Percentiles rank a stretch among this genome's conserved stretches.
Evolutionary conservation across 2,888 invertebrate species (phyloP).

Genomic region (Agrochola lota): DNA sequence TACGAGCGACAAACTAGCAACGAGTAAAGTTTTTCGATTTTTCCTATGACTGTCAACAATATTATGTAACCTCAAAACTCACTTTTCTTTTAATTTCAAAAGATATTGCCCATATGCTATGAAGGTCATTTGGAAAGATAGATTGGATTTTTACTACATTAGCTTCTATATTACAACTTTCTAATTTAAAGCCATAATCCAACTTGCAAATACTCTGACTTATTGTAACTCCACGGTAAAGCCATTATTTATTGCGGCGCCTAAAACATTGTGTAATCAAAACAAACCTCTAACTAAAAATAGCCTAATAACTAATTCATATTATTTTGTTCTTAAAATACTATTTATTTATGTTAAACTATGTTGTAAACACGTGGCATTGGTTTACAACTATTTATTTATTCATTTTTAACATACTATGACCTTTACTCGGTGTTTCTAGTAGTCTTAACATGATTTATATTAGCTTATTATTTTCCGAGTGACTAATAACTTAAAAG

Average conservation of each 20-base stretch:
- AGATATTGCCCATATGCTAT: background rate
- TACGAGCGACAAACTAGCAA: background rate
- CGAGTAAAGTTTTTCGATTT: background rate
- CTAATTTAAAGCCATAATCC: background rate
- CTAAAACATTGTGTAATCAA: slow-evolving; percentile 39
- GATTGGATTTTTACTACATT: background rate
- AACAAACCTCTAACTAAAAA: slow-evolving; percentile 51
- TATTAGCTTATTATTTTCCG: too few relatives aligned
- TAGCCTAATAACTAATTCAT: slow-evolving; percentile 54
- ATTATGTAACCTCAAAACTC: background rate
- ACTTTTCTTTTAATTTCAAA: background rate
- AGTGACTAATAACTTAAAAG: too few relatives aligned
- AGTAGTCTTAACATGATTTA: slow-evolving; percentile 49
- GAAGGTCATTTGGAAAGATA: background rate
- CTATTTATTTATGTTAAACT: slow-evolving; percentile 51
- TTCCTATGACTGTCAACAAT: background rate
- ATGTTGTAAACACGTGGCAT: slow-evolving; percentile 30
- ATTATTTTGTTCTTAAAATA: slow-evolving; percentile 42
- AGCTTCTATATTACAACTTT: background rate
- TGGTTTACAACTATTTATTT: slow-evolving; percentile 39
- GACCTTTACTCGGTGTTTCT: slow-evolving; percentile 28
- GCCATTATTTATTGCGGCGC: slow-evolving; percentile 36
- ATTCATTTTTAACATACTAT: slow-evolving; percentile 35
- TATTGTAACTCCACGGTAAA: background rate
- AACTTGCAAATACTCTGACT: background rate